These are phyloP conservation scores for Opisthocomus hoazin DNA, from an alignment of 2,113 vertebrate species.

Conservation along the genomic window DNA sequence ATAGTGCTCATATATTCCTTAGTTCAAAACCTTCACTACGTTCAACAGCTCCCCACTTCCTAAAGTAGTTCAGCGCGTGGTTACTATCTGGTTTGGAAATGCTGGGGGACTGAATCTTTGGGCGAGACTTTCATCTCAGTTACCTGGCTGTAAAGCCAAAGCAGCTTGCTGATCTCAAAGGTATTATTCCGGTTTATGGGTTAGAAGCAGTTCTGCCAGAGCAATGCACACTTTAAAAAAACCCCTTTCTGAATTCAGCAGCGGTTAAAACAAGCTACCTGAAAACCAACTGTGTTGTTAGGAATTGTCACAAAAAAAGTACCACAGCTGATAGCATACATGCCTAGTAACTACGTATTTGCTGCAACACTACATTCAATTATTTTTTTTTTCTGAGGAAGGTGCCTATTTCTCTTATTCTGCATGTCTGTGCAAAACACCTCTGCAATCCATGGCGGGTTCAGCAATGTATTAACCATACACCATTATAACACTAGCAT, in stretches of 20 bases:
- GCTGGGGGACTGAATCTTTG: neutral
- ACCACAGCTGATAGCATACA: accelerated
- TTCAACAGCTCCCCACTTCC: neutral
- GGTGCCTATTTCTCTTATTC: neutral
- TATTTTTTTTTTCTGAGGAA: neutral
- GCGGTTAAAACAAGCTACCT: neutral
- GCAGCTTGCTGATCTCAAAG: constrained; percentile 21
- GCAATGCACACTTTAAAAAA: neutral
- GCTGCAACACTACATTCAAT: neutral
- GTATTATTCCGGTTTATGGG: neutral
- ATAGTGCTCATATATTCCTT: neutral
- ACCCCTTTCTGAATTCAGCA: neutral
- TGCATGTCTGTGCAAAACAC: neutral
- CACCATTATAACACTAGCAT: neutral
- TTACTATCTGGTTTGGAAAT: neutral
- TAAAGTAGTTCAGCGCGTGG: neutral
- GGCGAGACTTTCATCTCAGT: constrained; percentile 10
- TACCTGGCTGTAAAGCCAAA: neutral
- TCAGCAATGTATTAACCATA: neutral
- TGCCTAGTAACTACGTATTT: neutral
- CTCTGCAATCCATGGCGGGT: neutral
- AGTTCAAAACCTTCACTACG: neutral
- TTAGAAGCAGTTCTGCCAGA: neutral
- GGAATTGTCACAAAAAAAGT: neutral
- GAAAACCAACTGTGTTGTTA: neutral